These are phyloP conservation scores for Onchidella celtica DNA, from an alignment of 2,888 invertebrate genomes.

Conservation along the genomic window DNA sequence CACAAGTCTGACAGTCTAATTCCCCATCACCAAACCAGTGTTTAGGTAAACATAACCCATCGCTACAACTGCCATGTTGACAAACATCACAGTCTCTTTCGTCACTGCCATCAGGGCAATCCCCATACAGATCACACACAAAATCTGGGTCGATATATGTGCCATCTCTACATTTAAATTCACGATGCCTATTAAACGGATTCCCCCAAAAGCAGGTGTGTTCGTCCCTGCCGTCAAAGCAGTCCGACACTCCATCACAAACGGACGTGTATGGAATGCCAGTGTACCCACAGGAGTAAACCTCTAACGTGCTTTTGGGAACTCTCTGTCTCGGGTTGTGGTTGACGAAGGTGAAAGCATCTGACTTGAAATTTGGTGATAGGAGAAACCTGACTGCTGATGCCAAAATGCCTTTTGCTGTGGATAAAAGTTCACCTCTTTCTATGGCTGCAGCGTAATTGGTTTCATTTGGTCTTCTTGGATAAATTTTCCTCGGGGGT, in stretches of 20 bases:
- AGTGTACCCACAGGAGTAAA: constrained; percentile 8
- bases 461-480: background rate
- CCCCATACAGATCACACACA: constrained; percentile 24
- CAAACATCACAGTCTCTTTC: constrained; percentile 30
- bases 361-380: background rate
- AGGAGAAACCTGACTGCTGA: too few relatives aligned
- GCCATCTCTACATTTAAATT: constrained; percentile 16
- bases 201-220: background rate
- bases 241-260: constrained; percentile 1
- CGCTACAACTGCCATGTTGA: background rate
- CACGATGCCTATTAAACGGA: background rate
- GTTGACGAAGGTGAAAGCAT: background rate
- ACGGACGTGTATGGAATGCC: constrained; percentile 19
- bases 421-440: constrained; percentile 18
- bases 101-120: too few relatives aligned
- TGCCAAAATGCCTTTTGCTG: too few relatives aligned
- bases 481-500: background rate
- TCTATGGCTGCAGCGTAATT: background rate
- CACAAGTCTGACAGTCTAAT: constrained; percentile 29
- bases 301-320: background rate
- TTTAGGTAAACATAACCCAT: constrained; percentile 31
- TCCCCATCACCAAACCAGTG: constrained; percentile 39
- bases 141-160: background rate
- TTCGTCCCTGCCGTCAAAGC: constrained; percentile 3
- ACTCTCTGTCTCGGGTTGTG: background rate